phyloP scores from a whole-genome alignment of 2,888 invertebrate species.

The Periphyllus acericola region DNA sequence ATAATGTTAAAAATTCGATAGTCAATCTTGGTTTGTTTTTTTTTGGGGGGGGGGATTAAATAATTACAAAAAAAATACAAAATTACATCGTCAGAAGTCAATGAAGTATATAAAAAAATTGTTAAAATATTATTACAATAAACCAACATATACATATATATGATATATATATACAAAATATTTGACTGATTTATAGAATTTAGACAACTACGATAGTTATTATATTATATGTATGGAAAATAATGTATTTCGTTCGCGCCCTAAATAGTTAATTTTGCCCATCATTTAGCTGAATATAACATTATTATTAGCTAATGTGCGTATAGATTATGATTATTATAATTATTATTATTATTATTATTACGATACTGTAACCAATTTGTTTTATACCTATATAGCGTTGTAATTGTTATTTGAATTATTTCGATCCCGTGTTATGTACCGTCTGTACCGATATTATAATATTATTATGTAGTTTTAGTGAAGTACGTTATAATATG shows the following conservation, averaged over 20 bases:
- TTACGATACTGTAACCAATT: neutral
- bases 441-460: neutral
- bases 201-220: neutral
- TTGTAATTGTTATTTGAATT: neutral
- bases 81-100: neutral
- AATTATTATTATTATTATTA: neutral
- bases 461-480: neutral
- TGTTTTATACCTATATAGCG: neutral
- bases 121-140: neutral
- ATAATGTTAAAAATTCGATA: neutral
- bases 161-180: neutral
- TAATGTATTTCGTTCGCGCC: neutral
- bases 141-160: neutral
- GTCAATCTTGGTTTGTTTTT: neutral
- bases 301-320: neutral
- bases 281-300: neutral
- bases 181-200: constrained; percentile 20
- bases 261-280: neutral
- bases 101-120: neutral
- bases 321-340: neutral
- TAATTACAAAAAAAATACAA: neutral
- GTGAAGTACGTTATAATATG: neutral
- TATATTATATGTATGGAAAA: neutral
- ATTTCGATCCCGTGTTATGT: neutral
- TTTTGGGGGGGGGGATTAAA: neutral